Base-by-base conservation (phyloP, 2,888 invertebrate species). In the Sussaba pulchella region DNA sequence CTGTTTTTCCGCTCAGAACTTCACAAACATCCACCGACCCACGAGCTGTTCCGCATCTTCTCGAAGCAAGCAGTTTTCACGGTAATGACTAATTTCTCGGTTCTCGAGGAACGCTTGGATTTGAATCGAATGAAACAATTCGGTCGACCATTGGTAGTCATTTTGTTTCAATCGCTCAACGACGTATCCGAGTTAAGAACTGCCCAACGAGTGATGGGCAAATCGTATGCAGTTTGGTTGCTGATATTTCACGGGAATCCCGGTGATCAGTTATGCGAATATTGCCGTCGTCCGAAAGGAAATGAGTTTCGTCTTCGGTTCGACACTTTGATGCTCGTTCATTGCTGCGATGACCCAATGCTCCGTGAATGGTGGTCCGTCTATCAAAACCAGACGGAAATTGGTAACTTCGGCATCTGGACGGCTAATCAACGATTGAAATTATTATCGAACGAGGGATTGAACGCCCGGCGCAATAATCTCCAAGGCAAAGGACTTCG, bases 331-430 rank as follows among this genome's bases (percentile, higher is more conserved):
- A 85, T 89, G 86, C 47, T 89, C 12, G 85, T 90, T 0, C 63
- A 81, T 3, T 87, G 88, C 41, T 83, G 85, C 54, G 70, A 82
- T n/a, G 47, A 72, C 3, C 70, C 84, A 1, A 14, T 31, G 9
- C 21, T 90, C 6, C 66, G 64, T 1, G 89, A 89, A 36, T 89
- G 89, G 88, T 90, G 88, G 67, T 73, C 86, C 9, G 3, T 87
- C 0, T 54, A 71, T 8, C 79, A 84, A 1, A 85, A 87, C 26
- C 50, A 50, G 1, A 86, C 86, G 9, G 81, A 81, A 45, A 70
- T 71, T 0, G 74, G 73, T 0, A 63, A 83, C 10, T 43, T 88
- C 24, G 89, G 87, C 2, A 74, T 39, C 0, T 90, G 89, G 89
- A 67, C 31, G 9, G 3, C 52, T 0, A 54, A 63, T 6, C 43